These are phyloP conservation scores for Luperina testacea DNA, from an alignment of 2,888 invertebrate species.

Conservation along the genomic window DNA sequence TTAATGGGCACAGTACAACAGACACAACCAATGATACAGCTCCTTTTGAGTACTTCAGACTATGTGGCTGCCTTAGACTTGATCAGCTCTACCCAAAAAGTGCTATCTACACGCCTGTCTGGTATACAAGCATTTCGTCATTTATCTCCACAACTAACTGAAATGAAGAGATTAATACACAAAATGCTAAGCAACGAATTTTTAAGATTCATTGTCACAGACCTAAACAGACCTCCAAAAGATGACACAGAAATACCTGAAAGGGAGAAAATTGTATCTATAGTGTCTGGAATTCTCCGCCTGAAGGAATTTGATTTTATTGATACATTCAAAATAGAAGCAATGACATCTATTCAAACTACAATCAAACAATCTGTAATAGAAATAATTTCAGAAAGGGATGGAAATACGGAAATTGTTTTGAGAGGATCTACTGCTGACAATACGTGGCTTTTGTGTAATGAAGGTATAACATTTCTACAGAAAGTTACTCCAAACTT, in stretches of 20 bases:
- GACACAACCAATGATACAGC: conserved; percentile 99
- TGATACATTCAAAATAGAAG: conserved; percentile 96
- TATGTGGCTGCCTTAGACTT: conserved; percentile 99
- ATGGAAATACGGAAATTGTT: conserved; percentile 86
- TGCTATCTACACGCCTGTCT: conserved; percentile 96
- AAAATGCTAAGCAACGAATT: conserved; percentile 99
- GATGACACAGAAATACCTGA: conserved; percentile 91
- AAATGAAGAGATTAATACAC: conserved; percentile 98
- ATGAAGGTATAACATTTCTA: conserved; percentile 93
- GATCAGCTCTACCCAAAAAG: conserved; percentile 98
- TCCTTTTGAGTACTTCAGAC: conserved; percentile 97
- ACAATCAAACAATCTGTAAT: conserved; percentile 97
- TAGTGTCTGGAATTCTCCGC: conserved; percentile 97
- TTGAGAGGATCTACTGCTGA: conserved; percentile 85
- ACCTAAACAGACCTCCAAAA: conserved; percentile 95
- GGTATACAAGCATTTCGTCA: conserved; percentile 99
- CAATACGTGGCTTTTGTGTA: conserved; percentile 90
- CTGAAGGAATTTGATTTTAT: conserved; percentile 97
- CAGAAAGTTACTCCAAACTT: conserved; percentile 92
- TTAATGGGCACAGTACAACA: conserved; percentile 98
- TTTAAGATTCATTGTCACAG: conserved; percentile 96
- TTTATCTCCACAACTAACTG: conserved; percentile 97
- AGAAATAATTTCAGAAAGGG: conserved; percentile 90
- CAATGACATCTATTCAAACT: conserved; percentile 96
- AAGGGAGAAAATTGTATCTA: conserved; percentile 96